A percentile compares a stretch with the other conserved stretches of the same genome.
Evolutionary conservation across 2,113 vertebrate species (phyloP).

Genomic region (Saimiri boliviensis): DNA sequence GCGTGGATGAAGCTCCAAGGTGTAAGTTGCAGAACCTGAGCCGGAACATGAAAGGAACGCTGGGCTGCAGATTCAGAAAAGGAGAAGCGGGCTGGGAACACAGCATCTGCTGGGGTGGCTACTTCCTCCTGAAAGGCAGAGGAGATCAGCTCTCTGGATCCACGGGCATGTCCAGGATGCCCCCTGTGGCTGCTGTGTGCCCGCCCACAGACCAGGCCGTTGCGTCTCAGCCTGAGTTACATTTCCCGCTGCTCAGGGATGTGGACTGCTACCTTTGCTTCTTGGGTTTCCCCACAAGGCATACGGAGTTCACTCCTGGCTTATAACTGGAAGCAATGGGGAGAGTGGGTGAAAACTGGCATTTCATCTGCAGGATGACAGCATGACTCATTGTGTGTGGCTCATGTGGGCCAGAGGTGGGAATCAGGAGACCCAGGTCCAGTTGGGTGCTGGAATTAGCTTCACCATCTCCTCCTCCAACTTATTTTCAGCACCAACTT

Average conservation of each 20-base stretch:
- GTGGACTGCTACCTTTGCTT: background rate
- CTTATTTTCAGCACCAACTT: too few species aligned
- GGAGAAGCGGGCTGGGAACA: background rate
- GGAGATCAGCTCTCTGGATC: background rate
- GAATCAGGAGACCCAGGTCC: background rate
- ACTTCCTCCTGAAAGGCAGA: background rate
- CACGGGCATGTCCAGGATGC: background rate
- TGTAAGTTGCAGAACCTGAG: background rate
- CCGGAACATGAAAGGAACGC: background rate
- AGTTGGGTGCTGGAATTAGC: fast-evolving
- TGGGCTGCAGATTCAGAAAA: background rate
- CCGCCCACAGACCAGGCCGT: background rate
- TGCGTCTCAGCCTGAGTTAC: background rate
- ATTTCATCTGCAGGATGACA: background rate
- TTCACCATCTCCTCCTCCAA: background rate
- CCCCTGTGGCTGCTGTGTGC: background rate
- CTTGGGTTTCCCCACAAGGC: background rate
- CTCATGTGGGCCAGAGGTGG: background rate
- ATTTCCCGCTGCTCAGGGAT: background rate
- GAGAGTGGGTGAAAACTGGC: background rate
- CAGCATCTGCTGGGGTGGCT: background rate
- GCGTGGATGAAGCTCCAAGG: background rate
- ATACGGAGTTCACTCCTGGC: background rate
- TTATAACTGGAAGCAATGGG: background rate
- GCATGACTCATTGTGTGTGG: fast-evolving